phyloP scores from a whole-genome alignment of 2,113 vertebrate genomes.

The Lota lota region DNA sequence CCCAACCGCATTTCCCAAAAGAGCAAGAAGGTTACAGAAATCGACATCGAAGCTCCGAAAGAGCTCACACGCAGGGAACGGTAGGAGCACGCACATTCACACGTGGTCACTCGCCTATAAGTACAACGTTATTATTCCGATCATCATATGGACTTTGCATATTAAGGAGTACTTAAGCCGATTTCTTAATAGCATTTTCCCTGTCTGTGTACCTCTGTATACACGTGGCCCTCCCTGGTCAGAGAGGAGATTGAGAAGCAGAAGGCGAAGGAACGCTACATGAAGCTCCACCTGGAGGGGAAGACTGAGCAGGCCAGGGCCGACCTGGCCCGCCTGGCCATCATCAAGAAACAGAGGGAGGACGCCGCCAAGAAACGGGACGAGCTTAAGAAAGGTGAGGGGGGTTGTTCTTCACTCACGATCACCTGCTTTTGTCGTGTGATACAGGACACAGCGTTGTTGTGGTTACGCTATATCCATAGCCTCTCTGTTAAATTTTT shows the following conservation, averaged over 20 bases:
- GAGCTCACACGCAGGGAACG: constrained; percentile 78
- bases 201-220: no score
- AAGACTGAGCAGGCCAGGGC: constrained; percentile 79
- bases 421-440: background rate
- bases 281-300: constrained; percentile 80
- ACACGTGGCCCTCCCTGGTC: background rate
- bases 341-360: constrained; percentile 81
- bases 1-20: constrained; percentile 77
- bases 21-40: constrained; percentile 73
- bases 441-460: background rate
- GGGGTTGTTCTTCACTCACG: constrained; percentile 1
- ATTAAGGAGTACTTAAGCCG: no score
- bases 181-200: no score
- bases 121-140: no score
- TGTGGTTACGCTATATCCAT: background rate
- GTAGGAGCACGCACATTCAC: constrained; percentile 41
- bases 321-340: constrained; percentile 77
- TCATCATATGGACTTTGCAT: no score
- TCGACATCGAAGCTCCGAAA: constrained; percentile 66
- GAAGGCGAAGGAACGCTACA: constrained; percentile 77
- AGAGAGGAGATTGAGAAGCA: constrained; percentile 83
- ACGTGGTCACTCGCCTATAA: no score
- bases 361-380: constrained; percentile 78
- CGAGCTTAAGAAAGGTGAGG: constrained; percentile 73
- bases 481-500: background rate